Conservation (phyloP, 2,797 vertebrate genomes). For the Botia almorhae region DNA sequence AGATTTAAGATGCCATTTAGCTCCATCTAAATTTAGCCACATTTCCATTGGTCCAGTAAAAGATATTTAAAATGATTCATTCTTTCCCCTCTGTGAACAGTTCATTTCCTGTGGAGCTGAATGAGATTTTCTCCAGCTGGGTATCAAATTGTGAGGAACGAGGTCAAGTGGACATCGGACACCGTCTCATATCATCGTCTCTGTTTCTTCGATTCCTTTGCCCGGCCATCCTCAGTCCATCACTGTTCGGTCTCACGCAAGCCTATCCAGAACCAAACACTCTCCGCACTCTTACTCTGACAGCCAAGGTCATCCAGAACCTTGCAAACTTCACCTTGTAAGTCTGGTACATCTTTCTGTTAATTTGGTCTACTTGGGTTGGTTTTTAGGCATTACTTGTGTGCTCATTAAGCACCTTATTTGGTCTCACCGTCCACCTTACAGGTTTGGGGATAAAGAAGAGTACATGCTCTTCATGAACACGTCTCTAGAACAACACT, state of each 20-base stretch:
- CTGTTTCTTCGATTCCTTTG: constrained; percentile 94
- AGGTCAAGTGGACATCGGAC: constrained; percentile 80
- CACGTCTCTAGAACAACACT: constrained; percentile 86
- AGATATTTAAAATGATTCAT: neutral
- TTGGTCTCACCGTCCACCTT: too few relatives aligned
- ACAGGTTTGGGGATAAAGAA: constrained; percentile 94
- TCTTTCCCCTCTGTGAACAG: constrained; percentile 69
- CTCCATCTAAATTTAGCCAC: neutral
- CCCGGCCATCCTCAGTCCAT: constrained; percentile 92
- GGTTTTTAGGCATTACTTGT: too few relatives aligned
- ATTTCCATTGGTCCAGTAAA: too few relatives aligned
- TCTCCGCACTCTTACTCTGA: constrained; percentile 87
- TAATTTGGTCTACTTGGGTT: too few relatives aligned
- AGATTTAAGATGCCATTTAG: neutral
- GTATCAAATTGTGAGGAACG: constrained; percentile 79
- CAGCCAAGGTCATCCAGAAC: constrained; percentile 97
- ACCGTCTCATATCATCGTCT: constrained; percentile 92
- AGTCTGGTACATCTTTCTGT: constrained; percentile 50
- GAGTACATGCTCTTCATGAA: constrained; percentile 98
- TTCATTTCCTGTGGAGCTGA: constrained; percentile 87
- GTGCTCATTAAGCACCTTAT: too few relatives aligned
- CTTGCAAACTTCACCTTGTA: constrained; percentile 92
- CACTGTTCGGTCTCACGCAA: constrained; percentile 89
- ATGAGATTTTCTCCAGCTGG: constrained; percentile 89
- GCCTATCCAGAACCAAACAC: constrained; percentile 86